Base-by-base conservation (phyloP, 2,888 invertebrate genomes). In the Hemicrepidius hirtus region DNA sequence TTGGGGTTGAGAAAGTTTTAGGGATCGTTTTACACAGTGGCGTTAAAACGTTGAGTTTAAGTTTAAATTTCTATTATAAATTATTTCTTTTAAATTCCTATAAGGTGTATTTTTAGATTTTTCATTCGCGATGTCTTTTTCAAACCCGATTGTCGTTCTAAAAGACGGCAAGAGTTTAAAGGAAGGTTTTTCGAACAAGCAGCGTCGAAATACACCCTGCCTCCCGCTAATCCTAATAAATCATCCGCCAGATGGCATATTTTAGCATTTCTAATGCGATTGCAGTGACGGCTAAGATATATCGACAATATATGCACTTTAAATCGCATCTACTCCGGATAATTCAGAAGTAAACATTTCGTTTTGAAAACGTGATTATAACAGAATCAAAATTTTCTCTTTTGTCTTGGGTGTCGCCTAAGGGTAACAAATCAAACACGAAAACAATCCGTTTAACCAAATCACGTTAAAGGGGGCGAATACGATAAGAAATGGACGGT, bases 221-320 rank as follows among this genome's bases (percentile, higher is more conserved):
- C 32, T 57, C 71, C 67, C 71, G 59, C 53, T 74, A 70, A 70
- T 69, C 74, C 74, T 71, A 65, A 85, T 86, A 85, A 86, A 86
- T 86, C 85, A 86, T 86, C 84, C 83, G 79, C 86, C 86, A 86
- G 86, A 86, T 86, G 86, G 86, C 84, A 86, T 86, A 86, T 86
- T 85, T 86, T 86, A 85, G 85, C 85, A 86, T 86, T 86, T 81
- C 82, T 86, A 86, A 86, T 86, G 83, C 82, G 82, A 82, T 82
- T 83, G 84, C 83, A 83, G 80, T 84, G 85, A 85, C 85, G 83
- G 83, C 83, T 78, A 81, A 85, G 85, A 86, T 86, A 86, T 86
- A 86, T 86, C 85, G 85, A 82, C 85, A 85, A 85, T 85, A 84
- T 86, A 86, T 86, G 85, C 85, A 84, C 83, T 84, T 83, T 82